Base-by-base conservation (phyloP, 2,113 vertebrate species). In the Gobiocypris rarus region DNA sequence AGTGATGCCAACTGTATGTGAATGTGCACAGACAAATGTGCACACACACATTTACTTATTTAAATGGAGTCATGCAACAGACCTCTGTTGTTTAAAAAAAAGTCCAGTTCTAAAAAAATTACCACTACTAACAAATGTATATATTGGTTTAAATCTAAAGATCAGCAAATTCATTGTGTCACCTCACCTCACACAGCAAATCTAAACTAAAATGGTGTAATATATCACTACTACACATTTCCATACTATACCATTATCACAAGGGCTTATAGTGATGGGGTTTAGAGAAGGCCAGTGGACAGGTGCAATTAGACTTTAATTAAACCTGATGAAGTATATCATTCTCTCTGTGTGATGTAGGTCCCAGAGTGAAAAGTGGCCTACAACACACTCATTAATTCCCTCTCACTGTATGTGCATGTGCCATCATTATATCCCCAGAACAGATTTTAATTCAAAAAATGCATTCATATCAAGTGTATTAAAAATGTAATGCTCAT, bases 321-420 rank as follows among this genome's bases (percentile, higher is more conserved):
- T 50, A 76, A 76, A 56, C 50, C 74, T 76, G 50, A 76, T n/a
- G 17, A 75, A 75, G 73, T 45, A 24, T 73, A 11, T 34, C 73
- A 75, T 75, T 54, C 24, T 75, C 26, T 54, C 48, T 75, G 1
- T 31, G 17, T 31, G 14, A 52, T 52, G 2, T 17, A 31, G 31
- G 15, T 28, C 43, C n/a, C 43, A 50, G 28, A 65, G 28, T 48
- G 45, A 13, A 13, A 48, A 45, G 10, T 45, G 11, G 43, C 26
- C 48, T 28, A 34, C 26, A 31, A 26, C 24, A 75, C 45, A 75
- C 45, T 31, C 26, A 54, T 31, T 34, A 75, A 26, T 26, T 8
- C 15, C 22, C 9, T 54, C 48, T 14, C 31, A 34, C 28, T 65
- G 14, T 65, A 14, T 75, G 70, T 45, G 69, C 10, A 43, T 10